Base-by-base conservation (phyloP, 2,888 invertebrate species). In the Ditula angustiorana region DNA sequence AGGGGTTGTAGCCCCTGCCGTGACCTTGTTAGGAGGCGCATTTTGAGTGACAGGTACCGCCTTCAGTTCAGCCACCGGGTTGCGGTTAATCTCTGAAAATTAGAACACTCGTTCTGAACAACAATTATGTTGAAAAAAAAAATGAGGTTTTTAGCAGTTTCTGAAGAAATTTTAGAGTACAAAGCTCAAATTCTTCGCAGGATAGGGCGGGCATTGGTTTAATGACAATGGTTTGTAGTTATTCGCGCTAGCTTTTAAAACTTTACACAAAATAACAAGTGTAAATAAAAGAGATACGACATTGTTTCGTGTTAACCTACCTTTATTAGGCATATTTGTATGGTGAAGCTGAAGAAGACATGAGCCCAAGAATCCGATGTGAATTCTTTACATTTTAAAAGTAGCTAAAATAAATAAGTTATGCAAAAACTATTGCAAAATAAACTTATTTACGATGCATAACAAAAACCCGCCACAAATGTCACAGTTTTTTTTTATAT, bases 291-390 rank as follows among this genome's bases (percentile, higher is more conserved):
- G n/a, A n/a, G 13, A 3, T 10, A 5, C 5, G 16, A 46, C 26
- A 46, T 11, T 23, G n/a, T 28, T 21, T 30, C 19, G 5, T 3
- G 30, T 50, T 28, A 35, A 46, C 62, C 70, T 72, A 82, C 83
- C 83, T 73, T 80, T 82, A 70, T 82, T 81, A 49, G 83, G 81
- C 83, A 82, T 83, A 62, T 19, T 70, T 44, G 55, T 35, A 50
- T 26, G 13, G 3, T 44, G 44, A 10, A 19, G 33, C 13, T 58
- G 21, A 21, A 33, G 24, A 13, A 21, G 2, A 7, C 10, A 28
- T n/a, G 23, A 41, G 24, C 49, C 11, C n/a, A 7, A 46, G 37
- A 0, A 24, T 19, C 19, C 24, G 19, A 1, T 5, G 11, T 50
- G 26, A 5, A 1, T 21, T 26, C 30, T 26, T 50, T 33, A 63